These are phyloP conservation scores for Pelobates cultripes DNA, from an alignment of 2,797 vertebrate species.

Conservation along the genomic window DNA sequence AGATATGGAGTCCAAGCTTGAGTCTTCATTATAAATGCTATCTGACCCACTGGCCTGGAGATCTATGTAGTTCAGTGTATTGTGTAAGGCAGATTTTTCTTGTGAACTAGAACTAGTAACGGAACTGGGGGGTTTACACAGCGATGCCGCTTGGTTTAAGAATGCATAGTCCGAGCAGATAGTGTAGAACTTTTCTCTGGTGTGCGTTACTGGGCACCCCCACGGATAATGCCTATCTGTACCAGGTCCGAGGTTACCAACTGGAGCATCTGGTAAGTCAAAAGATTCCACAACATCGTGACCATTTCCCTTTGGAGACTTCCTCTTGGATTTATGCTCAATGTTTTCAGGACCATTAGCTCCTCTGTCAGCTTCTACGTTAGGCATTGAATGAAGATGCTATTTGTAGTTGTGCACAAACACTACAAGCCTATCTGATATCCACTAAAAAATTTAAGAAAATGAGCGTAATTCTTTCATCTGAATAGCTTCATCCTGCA, in stretches of 20 bases:
- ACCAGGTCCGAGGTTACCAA: constrained; percentile 76
- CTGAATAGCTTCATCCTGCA: constrained; percentile 54
- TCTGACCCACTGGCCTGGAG: constrained; percentile 70
- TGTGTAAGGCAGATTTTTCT: constrained; percentile 70
- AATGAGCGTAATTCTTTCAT: constrained; percentile 44
- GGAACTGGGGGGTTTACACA: constrained; percentile 77
- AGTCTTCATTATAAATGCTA: constrained; percentile 77
- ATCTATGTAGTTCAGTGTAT: constrained; percentile 67
- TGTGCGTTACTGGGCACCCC: constrained; percentile 95
- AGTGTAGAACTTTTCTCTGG: constrained; percentile 96
- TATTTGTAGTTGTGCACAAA: background rate
- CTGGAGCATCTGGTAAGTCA: constrained; percentile 68
- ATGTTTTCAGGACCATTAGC: constrained; percentile 74
- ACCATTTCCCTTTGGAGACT: constrained; percentile 65
- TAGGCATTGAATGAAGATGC: constrained; percentile 85
- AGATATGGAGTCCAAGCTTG: constrained; percentile 79
- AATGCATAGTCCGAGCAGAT: constrained; percentile 98
- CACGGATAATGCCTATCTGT: constrained; percentile 87
- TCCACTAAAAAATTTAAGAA: background rate
- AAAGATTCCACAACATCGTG: constrained; percentile 70
- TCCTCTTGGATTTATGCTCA: constrained; percentile 71
- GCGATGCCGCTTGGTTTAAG: constrained; percentile 88
- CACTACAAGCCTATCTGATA: constrained; percentile 51
- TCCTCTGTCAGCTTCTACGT: constrained; percentile 84
- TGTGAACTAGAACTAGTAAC: constrained; percentile 72